Percentiles rank a stretch among this genome's conserved stretches.
phyloP scores from a whole-genome alignment of 2,888 invertebrate species.

The Calameuta filiformis region DNA sequence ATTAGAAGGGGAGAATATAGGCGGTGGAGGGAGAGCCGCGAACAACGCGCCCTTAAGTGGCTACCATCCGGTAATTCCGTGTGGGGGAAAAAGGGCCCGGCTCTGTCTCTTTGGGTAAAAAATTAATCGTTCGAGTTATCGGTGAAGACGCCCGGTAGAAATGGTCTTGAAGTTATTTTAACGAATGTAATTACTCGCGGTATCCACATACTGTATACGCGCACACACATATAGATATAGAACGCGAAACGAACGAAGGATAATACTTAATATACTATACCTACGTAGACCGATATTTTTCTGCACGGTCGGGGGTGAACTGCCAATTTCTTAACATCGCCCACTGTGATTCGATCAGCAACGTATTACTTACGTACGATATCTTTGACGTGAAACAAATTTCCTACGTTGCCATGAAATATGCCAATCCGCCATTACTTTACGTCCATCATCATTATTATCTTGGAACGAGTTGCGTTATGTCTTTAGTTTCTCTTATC shows the following conservation, averaged over 20 bases:
- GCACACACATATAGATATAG: background rate
- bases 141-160: constrained; percentile 16
- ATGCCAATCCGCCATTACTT: background rate
- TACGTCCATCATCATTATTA: background rate
- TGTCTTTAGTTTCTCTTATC: background rate
- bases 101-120: constrained; percentile 9
- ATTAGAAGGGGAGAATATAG: constrained; percentile 3
- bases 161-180: constrained; percentile 41
- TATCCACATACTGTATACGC: background rate
- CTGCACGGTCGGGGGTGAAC: background rate
- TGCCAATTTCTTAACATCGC: background rate
- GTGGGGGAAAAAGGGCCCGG: background rate
- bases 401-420: background rate
- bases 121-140: constrained; percentile 24
- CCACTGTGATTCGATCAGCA: background rate
- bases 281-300: constrained; percentile 1
- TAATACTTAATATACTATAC: constrained; percentile 18
- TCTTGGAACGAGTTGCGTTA: background rate
- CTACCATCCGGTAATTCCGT: background rate
- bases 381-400: background rate
- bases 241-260: constrained; percentile 3
- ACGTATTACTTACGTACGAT: background rate
- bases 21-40: background rate
- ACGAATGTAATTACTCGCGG: constrained; percentile 52
- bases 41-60: background rate